Percentiles rank a stretch among this genome's conserved stretches.
Conservation (phyloP, 23 tunicate genomes). For the Trididemnum clinides region DNA sequence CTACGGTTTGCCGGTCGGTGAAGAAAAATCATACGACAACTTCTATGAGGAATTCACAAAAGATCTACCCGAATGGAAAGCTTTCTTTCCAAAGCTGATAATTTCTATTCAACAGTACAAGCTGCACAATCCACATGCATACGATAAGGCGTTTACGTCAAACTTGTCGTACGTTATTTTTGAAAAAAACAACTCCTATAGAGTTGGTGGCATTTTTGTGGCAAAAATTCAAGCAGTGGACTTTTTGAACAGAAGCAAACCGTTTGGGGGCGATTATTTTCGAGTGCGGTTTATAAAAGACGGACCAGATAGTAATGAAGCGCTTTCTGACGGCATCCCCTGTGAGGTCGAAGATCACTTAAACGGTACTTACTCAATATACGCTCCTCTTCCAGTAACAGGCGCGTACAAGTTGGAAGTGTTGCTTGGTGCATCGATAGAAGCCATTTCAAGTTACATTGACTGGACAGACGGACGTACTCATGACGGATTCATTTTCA, state of each 20-base stretch:
- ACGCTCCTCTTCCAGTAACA: slow-evolving; percentile 4
- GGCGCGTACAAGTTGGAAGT: slow-evolving; percentile 20
- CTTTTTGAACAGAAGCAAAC: not conserved
- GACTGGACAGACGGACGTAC: slow-evolving; percentile 1
- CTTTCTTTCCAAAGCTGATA: not conserved
- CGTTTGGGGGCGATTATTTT: not conserved
- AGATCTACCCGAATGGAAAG: not conserved
- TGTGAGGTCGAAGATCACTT: not conserved
- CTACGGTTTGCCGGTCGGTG: slow-evolving; percentile 10
- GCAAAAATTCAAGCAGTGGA: not conserved
- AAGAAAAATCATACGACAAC: not conserved
- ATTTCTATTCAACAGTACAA: not conserved
- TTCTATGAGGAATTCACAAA: not conserved
- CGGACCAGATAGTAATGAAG: not conserved
- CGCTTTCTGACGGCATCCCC: slow-evolving; percentile 22
- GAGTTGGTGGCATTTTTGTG: not conserved
- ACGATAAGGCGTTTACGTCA: not conserved
- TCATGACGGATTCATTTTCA: not conserved
- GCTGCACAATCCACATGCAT: not conserved
- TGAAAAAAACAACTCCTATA: not conserved
- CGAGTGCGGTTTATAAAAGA: not conserved
- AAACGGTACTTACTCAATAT: slow-evolving; percentile 21
- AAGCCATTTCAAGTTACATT: not conserved
- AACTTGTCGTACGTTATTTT: not conserved
- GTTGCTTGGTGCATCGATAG: not conserved